phyloP scores from a whole-genome alignment of 2,113 vertebrate genomes.

The Gymnobelideus leadbeateri region DNA sequence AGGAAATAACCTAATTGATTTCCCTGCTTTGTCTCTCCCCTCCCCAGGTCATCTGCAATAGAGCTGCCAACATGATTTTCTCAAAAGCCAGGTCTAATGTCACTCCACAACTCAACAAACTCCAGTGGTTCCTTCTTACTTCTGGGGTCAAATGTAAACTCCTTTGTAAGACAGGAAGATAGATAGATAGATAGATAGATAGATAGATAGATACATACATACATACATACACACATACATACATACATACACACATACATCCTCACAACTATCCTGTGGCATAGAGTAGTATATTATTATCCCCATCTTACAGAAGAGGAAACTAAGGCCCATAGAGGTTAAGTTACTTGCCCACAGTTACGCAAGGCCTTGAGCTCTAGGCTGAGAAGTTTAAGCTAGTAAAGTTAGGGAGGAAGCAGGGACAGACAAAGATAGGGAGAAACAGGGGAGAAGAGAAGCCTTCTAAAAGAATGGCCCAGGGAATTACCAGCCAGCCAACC shows the following conservation, averaged over 20 bases:
- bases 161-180: neutral
- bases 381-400: neutral
- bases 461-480: neutral
- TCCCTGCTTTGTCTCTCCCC: too few species aligned
- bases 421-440: neutral
- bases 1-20: neutral
- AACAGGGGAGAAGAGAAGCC: neutral
- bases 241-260: neutral
- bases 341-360: neutral
- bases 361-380: neutral
- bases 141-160: neutral
- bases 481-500: neutral
- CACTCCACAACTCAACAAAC: neutral
- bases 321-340: neutral
- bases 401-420: neutral
- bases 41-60: too few species aligned
- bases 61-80: neutral
- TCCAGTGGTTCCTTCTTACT: neutral
- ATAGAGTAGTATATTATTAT: neutral
- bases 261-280: neutral
- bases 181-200: neutral
- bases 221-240: neutral
- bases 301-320: neutral
- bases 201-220: neutral
- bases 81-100: neutral